A percentile compares a stretch with the other conserved stretches of the same genome.
These are phyloP conservation scores for Pipistrellus pipistrellus DNA, from an alignment of 2,797 vertebrate genomes.

Conservation along the genomic window DNA sequence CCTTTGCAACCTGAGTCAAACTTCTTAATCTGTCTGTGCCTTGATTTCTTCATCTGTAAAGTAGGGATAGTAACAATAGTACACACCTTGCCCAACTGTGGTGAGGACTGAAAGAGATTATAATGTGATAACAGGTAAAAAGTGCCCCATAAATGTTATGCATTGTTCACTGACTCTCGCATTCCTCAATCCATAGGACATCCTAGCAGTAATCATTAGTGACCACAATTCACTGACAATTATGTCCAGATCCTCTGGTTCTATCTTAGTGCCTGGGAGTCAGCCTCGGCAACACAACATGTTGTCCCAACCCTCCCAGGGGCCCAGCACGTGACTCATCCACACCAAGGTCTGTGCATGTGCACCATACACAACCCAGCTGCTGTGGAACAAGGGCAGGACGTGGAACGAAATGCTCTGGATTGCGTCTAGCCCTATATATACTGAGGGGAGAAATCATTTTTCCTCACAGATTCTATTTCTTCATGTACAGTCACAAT, in stretches of 20 bases:
- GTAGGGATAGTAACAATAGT: not conserved
- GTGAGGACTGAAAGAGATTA: not conserved
- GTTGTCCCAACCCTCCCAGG: not conserved
- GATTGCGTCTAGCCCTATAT: not conserved
- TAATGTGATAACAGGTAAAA: not conserved
- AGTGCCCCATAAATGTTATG: not conserved
- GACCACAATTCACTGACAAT: not conserved
- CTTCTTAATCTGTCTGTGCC: not conserved
- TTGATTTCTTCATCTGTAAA: constrained; percentile 7
- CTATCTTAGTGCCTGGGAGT: not conserved
- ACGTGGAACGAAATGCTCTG: not conserved
- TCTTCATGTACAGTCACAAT: constrained; percentile 21
- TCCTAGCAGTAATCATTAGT: not conserved
- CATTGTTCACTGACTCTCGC: not conserved
- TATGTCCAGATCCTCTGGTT: not conserved
- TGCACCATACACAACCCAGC: not conserved
- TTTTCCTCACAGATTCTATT: not conserved
- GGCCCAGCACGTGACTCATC: not conserved
- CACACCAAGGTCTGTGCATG: not conserved
- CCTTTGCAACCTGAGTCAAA: not conserved
- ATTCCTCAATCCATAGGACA: not conserved
- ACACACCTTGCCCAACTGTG: not conserved
- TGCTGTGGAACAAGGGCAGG: not conserved
- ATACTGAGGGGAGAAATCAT: not conserved
- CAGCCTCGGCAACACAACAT: not conserved